Conservation (phyloP, 2,888 invertebrate genomes). For the Cataglyphis livida region DNA sequence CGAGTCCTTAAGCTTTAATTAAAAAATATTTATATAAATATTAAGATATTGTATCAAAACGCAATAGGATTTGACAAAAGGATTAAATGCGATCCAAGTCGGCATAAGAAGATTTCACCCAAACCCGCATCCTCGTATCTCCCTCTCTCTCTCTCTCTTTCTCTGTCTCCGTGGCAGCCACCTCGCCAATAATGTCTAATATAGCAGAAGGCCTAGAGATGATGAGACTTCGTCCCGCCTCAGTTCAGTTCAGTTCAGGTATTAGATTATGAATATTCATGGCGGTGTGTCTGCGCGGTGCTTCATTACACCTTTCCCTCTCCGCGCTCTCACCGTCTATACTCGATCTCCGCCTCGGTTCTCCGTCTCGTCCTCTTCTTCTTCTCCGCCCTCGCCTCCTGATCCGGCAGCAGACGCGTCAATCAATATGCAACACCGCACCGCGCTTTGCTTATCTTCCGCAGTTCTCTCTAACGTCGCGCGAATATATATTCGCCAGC, state of each 20-base stretch:
- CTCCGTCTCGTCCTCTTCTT: constrained; percentile 72
- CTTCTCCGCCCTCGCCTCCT: constrained; percentile 63
- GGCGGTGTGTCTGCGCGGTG: constrained; percentile 85
- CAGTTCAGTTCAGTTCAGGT: constrained; percentile 84
- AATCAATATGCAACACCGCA: constrained; percentile 85
- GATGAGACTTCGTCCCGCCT: constrained; percentile 83
- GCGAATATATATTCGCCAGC: constrained; percentile 60
- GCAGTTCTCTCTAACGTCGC: constrained; percentile 66
- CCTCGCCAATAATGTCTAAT: constrained; percentile 81
- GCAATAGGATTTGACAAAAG: constrained; percentile 64
- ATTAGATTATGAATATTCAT: constrained; percentile 86
- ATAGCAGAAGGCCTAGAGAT: constrained; percentile 83
- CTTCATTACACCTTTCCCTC: constrained; percentile 84
- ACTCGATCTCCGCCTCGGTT: constrained; percentile 57
- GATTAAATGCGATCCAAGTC: constrained; percentile 59
- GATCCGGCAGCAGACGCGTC: constrained; percentile 76
- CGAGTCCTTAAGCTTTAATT: constrained; percentile 6
- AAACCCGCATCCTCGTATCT: constrained; percentile 59
- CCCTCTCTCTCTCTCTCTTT: background rate
- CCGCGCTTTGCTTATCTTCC: constrained; percentile 84
- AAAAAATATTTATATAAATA: constrained; percentile 19
- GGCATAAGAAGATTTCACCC: constrained; percentile 44
- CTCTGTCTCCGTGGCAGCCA: constrained; percentile 27
- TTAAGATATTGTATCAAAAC: constrained; percentile 15
- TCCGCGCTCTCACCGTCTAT: constrained; percentile 41